Base-by-base conservation (phyloP, 2,888 invertebrate species). In the Tenodera sinensis region DNA sequence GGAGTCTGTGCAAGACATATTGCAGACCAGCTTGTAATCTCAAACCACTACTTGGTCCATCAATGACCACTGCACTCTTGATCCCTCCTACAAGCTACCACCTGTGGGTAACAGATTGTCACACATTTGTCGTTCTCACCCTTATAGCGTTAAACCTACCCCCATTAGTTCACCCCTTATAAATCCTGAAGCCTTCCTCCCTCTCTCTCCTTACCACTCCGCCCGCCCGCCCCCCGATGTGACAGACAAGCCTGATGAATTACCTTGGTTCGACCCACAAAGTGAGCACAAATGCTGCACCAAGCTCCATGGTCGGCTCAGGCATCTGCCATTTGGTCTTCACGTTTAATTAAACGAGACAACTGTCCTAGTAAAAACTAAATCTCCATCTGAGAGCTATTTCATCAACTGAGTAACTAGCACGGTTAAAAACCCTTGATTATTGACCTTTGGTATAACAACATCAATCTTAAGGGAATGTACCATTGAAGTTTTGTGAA, bases 41-140 rank as follows among this genome's bases (percentile, higher is more conserved):
- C 54, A 71, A 71, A 71, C 54, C 54, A 14, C 54, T 71, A 71
- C 54, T 71, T 71, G 86, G 81, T 20, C 81, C 81, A 81, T 81
- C 87, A 34, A 15, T 82, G n/a, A 34, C 82, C 82, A 71, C 54
- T 71, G 54, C 54, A 20, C 54, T 71, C 54, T 82, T 83, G 87
- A 87, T 87, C 87, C 82, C 34, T 28, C 82, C 25, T 34, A 71
- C 28, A 25, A n/a, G 42, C 87, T 42, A 83, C 87, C 87, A 87
- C 87, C 87, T 87, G 87, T 87, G 87, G 87, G 87, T 87, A 87
- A 87, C 87, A 87, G 87, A 87, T 87, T 87, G 87, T 87, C 87
- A 83, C 83, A 87, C 87, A 87, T 87, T 87, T 87, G 87, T 87
- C 87, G 87, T 87, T 87, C 28, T 82, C 87, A 87, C 87, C 87